A percentile compares a stretch with the other conserved stretches of the same genome.
phyloP scores from a whole-genome alignment of 2,113 vertebrate species.

The Anoplopoma fimbria region DNA sequence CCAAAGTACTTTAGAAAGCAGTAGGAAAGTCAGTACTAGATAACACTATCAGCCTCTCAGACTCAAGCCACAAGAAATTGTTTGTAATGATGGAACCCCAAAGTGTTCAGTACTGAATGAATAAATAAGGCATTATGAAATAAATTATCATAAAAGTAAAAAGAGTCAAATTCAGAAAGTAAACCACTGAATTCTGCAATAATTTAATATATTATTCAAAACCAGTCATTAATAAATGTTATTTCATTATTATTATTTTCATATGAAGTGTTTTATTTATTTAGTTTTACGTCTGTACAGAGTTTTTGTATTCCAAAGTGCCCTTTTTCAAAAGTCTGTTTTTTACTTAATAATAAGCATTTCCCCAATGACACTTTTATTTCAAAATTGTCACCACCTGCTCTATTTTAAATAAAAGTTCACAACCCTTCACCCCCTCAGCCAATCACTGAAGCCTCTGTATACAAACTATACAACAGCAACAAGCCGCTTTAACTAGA shows the following conservation, averaged over 20 bases:
- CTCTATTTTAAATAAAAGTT: background rate
- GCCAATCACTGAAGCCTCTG: too few relatives aligned
- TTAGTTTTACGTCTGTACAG: background rate
- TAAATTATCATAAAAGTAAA: constrained; percentile 9
- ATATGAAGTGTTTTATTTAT: constrained; percentile 18
- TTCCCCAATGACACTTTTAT: background rate
- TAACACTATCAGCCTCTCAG: constrained; percentile 22
- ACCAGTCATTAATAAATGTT: background rate
- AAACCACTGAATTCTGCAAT: background rate
- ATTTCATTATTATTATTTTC: constrained; percentile 3
- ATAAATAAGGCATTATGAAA: constrained; percentile 10
- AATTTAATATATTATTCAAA: constrained; percentile 4
- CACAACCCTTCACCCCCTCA: background rate
- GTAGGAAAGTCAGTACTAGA: constrained; percentile 24
- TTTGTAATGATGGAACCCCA: constrained; percentile 29
- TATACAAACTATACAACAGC: background rate
- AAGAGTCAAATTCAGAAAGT: background rate
- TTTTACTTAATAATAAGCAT: background rate
- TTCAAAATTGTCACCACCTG: background rate
- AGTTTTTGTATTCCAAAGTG: background rate
- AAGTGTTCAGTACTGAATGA: constrained; percentile 42
- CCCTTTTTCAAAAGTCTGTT: constrained; percentile 16
- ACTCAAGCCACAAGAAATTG: constrained; percentile 13
- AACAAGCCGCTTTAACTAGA: background rate
- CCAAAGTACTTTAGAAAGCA: constrained; percentile 39